Percentiles rank a stretch among this genome's conserved stretches.
These are phyloP conservation scores for Morus bassanus DNA, from an alignment of 2,797 vertebrate species.

Conservation along the genomic window DNA sequence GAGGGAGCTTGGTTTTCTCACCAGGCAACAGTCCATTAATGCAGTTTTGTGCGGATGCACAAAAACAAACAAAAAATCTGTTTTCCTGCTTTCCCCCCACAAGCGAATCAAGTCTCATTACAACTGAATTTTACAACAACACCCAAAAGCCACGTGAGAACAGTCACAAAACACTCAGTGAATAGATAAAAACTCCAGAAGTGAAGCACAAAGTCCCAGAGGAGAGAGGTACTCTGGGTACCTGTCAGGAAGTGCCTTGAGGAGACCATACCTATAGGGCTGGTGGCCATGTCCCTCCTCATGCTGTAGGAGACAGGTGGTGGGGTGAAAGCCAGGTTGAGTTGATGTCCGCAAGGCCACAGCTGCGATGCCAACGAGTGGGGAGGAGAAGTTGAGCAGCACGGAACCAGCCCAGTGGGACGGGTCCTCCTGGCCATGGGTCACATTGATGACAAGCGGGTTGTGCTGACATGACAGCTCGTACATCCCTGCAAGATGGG, in stretches of 20 bases:
- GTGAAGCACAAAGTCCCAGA: not conserved
- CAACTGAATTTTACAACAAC: not conserved
- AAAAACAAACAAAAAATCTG: not conserved
- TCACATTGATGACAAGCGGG: conserved; percentile 85
- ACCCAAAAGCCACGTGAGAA: not conserved
- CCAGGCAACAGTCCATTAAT: not conserved
- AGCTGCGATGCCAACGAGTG: conserved; percentile 82
- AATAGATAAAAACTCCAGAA: not conserved
- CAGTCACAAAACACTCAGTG: fast-evolving
- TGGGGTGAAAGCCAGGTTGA: conserved; percentile 64
- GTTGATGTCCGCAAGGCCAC: conserved; percentile 85
- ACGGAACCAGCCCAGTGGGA: conserved; percentile 75
- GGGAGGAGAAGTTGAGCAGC: conserved; percentile 87
- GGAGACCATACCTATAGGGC: conserved; percentile 69
- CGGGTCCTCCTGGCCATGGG: conserved; percentile 72
- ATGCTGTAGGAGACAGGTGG: conserved; percentile 72
- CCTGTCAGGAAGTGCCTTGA: fast-evolving
- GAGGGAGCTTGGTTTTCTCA: not conserved
- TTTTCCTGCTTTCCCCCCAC: not conserved
- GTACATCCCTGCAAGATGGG: conserved; percentile 76
- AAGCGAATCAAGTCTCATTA: not conserved
- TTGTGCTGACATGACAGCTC: conserved; percentile 88
- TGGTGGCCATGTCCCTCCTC: conserved; percentile 73
- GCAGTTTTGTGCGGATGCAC: not conserved
- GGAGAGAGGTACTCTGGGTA: not conserved